Percentiles rank a stretch among this genome's conserved stretches.
Evolutionary conservation across 1,140 invertebrate genomes (phyloP).

Genomic region (Grapholita molesta): DNA sequence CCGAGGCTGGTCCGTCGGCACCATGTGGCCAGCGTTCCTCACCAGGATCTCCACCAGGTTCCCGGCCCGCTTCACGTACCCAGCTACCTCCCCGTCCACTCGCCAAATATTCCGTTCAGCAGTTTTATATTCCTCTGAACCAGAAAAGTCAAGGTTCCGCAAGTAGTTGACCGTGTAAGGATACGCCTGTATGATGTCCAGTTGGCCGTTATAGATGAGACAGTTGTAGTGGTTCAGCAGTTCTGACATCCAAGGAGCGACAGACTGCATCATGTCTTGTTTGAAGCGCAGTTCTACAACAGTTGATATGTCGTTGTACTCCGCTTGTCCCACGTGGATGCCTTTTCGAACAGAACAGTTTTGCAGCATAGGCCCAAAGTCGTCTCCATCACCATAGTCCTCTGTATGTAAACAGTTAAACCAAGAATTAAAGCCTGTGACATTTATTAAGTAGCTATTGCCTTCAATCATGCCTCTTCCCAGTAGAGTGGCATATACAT

Average conservation of each 20-base stretch:
- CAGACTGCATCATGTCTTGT: slow-evolving; percentile 22
- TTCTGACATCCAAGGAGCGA: slow-evolving; percentile 46
- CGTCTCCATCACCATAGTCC: background rate
- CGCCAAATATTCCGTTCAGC: slow-evolving; percentile 84
- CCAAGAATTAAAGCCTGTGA: slow-evolving; percentile 88
- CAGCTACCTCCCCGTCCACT: slow-evolving; percentile 85
- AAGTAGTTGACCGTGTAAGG: slow-evolving; percentile 87
- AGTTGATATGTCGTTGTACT: background rate
- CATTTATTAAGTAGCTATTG: slow-evolving; percentile 86
- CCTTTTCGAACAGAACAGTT: background rate
- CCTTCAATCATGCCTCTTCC: slow-evolving; percentile 83
- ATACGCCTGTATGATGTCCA: slow-evolving; percentile 84
- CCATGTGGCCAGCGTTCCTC: slow-evolving; percentile 91
- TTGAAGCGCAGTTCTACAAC: background rate
- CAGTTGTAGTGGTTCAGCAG: slow-evolving; percentile 46
- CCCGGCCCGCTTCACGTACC: slow-evolving; percentile 85
- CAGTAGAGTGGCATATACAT: slow-evolving; percentile 81
- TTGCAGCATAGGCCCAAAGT: background rate
- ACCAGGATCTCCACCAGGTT: slow-evolving; percentile 89
- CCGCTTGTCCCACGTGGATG: background rate
- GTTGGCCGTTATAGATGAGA: slow-evolving; percentile 81
- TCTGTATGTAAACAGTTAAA: slow-evolving; percentile 82
- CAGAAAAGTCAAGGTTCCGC: slow-evolving; percentile 82
- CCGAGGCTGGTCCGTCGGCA: slow-evolving; percentile 89
- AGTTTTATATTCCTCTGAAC: slow-evolving; percentile 81